A percentile compares a stretch with the other conserved stretches of the same genome.
phyloP scores from a whole-genome alignment of 2,888 invertebrate genomes.

The Ceratothoa steindachneri region DNA sequence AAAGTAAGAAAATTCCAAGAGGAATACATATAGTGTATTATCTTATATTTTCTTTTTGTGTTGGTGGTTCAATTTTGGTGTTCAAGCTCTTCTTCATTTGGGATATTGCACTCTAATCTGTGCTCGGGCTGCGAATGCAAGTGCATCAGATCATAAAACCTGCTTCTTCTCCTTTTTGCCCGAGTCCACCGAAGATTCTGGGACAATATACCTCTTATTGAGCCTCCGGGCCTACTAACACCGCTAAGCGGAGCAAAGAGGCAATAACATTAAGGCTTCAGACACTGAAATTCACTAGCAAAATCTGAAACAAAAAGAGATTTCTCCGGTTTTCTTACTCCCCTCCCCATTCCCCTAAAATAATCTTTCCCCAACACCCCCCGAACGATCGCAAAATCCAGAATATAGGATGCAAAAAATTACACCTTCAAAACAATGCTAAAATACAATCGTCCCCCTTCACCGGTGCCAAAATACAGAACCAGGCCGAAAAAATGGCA shows the following conservation, averaged over 20 bases:
- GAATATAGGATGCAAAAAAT: not conserved
- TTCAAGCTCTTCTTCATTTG: conserved; percentile 1
- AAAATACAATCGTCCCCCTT: no score
- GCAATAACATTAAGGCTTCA: conserved; percentile 4
- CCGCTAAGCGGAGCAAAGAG: conserved; percentile 5
- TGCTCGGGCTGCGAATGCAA: not conserved
- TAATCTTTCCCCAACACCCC: no score
- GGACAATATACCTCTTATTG: conserved; percentile 10
- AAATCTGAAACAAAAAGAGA: not conserved
- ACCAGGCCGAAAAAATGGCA: no score
- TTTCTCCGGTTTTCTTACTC: no score
- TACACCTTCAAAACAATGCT: no score
- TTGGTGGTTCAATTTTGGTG: not conserved
- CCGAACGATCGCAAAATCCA: no score
- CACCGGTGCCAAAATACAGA: no score
- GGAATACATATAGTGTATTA: no score
- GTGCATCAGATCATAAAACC: not conserved
- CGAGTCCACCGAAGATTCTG: conserved; percentile 2
- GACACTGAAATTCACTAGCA: not conserved
- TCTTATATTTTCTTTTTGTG: not conserved
- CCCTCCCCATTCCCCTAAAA: no score
- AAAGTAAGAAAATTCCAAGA: no score
- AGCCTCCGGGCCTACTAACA: not conserved
- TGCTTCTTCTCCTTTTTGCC: not conserved
- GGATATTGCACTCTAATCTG: conserved; percentile 2